Conservation (phyloP, 1,140 invertebrate species). For the Ceratitis capitata region DNA sequence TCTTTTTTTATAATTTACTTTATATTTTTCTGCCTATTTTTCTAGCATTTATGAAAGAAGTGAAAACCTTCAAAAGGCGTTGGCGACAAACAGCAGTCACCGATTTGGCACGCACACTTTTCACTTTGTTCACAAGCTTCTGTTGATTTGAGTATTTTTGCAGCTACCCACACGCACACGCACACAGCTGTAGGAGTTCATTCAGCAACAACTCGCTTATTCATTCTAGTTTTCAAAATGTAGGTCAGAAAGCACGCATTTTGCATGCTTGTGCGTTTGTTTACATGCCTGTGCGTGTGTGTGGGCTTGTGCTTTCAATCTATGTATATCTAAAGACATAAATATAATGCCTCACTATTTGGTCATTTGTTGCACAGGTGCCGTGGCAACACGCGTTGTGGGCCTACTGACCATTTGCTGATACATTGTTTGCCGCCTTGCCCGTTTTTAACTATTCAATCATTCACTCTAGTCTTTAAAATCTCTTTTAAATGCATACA, state of each 20-base stretch:
- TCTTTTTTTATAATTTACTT: neutral
- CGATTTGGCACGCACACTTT: neutral
- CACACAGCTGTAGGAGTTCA: neutral
- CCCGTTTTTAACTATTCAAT: neutral
- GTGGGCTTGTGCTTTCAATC: neutral
- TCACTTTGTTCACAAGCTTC: neutral
- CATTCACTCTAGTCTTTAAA: neutral
- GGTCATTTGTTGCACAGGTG: neutral
- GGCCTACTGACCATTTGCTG: neutral
- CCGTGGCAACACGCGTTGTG: neutral
- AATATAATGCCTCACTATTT: neutral
- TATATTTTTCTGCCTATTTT: neutral
- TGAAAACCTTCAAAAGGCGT: slow-evolving; percentile 9
- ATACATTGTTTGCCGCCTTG: neutral
- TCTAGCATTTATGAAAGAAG: neutral
- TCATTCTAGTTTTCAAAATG: slow-evolving; percentile 13
- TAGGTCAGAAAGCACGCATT: slow-evolving; percentile 24
- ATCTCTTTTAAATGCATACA: neutral
- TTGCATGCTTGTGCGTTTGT: neutral
- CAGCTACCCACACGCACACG: neutral
- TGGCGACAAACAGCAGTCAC: neutral
- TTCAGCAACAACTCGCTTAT: neutral
- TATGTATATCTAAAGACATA: neutral
- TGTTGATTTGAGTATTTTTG: neutral
- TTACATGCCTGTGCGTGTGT: neutral